Conservation (phyloP, 2,797 vertebrate species). For the Molossus molossus region DNA sequence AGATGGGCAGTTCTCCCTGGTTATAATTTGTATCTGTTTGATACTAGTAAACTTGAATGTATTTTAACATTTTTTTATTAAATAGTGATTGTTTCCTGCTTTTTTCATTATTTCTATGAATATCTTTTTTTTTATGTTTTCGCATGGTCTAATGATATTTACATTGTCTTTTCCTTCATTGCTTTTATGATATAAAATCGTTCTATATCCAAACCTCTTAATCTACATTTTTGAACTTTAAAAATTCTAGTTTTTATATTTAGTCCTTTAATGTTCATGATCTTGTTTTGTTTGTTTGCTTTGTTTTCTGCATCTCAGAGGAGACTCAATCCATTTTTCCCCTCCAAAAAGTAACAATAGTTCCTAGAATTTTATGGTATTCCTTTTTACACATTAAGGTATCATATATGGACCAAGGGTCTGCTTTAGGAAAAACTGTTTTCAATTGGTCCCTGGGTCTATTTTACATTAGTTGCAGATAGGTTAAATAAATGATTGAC, state of each 20-base stretch:
- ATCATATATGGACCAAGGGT: not conserved
- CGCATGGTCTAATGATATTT: not conserved
- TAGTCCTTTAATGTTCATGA: not conserved
- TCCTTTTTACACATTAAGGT: not conserved
- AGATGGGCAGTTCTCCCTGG: not conserved
- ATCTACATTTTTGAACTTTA: conserved; percentile 42
- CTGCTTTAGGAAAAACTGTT: conserved; percentile 33
- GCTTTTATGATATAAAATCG: not conserved
- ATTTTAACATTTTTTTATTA: conserved; percentile 55
- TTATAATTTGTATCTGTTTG: not conserved
- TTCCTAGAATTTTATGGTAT: not conserved
- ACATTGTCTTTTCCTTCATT: not conserved
- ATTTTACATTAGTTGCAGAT: conserved; percentile 14
- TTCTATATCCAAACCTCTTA: not conserved
- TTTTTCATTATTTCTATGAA: conserved; percentile 35
- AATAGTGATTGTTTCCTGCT: not conserved
- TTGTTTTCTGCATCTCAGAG: not conserved
- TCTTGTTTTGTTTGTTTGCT: not conserved
- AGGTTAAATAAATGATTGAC: conserved; percentile 53
- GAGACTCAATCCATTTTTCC: not conserved
- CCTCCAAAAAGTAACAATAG: not conserved
- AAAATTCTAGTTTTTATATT: not conserved
- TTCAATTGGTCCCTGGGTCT: not conserved
- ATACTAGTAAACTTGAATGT: not conserved
- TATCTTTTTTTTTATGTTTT: conserved; percentile 31